phyloP scores from a whole-genome alignment of 2,888 invertebrate genomes.

The Pammene fasciana region DNA sequence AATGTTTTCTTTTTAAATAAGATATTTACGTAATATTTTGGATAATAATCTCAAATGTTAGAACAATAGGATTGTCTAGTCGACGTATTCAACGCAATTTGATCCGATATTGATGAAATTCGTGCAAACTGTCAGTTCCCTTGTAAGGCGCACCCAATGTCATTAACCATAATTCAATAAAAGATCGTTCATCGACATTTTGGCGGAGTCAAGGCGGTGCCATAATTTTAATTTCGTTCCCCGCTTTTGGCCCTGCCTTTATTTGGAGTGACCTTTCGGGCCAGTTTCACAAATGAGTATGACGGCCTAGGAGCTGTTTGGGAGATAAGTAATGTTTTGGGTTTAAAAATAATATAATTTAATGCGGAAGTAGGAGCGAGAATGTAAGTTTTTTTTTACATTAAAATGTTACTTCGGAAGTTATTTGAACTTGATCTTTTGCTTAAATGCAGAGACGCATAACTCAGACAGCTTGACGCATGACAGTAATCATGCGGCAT shows the following conservation, averaged over 20 bases:
- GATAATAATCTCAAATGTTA: neutral
- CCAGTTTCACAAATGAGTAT: constrained; percentile 58
- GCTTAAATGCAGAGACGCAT: neutral
- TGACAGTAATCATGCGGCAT: neutral
- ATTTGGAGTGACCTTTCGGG: constrained; percentile 65
- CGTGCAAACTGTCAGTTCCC: constrained; percentile 29
- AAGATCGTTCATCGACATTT: constrained; percentile 55
- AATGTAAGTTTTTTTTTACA: neutral
- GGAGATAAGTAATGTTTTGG: constrained; percentile 12
- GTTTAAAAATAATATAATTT: constrained; percentile 2
- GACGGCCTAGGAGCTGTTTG: constrained; percentile 27
- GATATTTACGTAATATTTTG: no score
- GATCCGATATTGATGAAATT: constrained; percentile 33
- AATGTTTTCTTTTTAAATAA: no score
- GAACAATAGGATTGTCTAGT: constrained; percentile 17
- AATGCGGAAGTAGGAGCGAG: neutral
- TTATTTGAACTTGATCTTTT: neutral
- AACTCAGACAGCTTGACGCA: neutral
- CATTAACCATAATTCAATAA: constrained; percentile 41
- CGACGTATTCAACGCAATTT: neutral
- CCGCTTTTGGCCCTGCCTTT: constrained; percentile 62
- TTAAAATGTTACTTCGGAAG: neutral
- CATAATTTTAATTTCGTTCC: constrained; percentile 50
- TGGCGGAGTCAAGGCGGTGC: constrained; percentile 54
- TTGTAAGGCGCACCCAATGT: constrained; percentile 32